Conservation (phyloP, 2,113 vertebrate species). For the Phrynosoma platyrhinos region DNA sequence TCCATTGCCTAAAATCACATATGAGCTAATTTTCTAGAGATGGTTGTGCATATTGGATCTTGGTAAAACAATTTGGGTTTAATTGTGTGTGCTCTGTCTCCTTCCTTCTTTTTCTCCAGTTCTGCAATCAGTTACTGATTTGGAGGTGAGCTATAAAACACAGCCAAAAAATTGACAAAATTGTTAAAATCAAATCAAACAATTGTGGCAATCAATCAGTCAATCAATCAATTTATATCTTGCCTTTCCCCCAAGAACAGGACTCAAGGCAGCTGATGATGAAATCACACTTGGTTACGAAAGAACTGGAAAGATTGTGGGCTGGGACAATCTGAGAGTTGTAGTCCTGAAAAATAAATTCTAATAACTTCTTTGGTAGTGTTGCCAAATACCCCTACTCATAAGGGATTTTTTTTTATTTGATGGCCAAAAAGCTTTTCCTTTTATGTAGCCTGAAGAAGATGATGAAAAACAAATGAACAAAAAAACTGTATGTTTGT, state of each 20-base stretch:
- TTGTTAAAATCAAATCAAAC: not conserved
- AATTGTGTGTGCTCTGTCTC: not conserved
- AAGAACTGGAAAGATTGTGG: not conserved
- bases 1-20: not conserved
- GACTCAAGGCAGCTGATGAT: no score
- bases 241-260: no score
- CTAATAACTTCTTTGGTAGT: no score
- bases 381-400: no score
- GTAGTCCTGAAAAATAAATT: not conserved
- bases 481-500: no score
- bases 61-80: not conserved
- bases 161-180: not conserved
- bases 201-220: not conserved
- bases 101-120: not conserved
- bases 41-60: not conserved
- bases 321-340: not conserved
- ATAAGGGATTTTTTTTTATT: no score
- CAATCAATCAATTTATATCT: no score
- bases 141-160: not conserved
- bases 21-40: conserved; percentile 7
- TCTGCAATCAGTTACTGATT: not conserved
- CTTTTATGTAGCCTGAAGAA: no score
- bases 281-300: no score
- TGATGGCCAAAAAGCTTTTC: no score
- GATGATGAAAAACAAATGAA: no score